phyloP scores from a whole-genome alignment of 1,140 invertebrate species.

The Patella vulgata region DNA sequence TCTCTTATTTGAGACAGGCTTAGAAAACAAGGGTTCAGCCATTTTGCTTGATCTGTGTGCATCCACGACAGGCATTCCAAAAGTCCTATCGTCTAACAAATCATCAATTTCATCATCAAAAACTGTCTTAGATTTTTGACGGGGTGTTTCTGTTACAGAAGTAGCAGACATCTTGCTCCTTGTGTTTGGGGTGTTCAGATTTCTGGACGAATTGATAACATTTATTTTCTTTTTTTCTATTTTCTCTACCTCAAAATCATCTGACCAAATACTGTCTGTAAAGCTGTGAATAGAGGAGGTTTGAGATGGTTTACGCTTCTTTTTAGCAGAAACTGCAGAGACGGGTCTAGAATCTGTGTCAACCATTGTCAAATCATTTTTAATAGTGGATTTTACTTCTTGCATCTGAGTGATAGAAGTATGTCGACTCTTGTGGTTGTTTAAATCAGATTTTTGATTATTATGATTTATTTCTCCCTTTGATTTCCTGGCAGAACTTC shows the following conservation, averaged over 20 bases:
- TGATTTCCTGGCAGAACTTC: neutral
- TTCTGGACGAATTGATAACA: constrained; percentile 18
- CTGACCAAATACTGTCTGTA: constrained; percentile 61
- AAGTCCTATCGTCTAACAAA: constrained; percentile 52
- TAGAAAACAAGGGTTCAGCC: constrained; percentile 14
- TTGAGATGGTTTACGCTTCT: constrained; percentile 41
- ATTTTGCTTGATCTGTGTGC: constrained; percentile 34
- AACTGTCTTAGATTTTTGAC: constrained; percentile 2
- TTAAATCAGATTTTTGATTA: constrained; percentile 22
- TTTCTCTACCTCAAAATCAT: constrained; percentile 44
- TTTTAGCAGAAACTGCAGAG: constrained; percentile 33
- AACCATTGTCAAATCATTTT: constrained; percentile 8
- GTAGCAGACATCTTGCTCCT: neutral
- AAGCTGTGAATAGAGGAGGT: constrained; percentile 53
- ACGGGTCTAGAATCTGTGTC: constrained; percentile 30
- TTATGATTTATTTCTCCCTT: constrained; percentile 19
- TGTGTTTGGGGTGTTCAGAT: constrained; percentile 11
- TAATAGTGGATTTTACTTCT: no score
- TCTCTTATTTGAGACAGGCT: constrained; percentile 19
- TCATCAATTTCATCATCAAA: constrained; percentile 46
- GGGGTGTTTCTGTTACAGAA: constrained; percentile 6
- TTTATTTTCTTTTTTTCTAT: constrained; percentile 36
- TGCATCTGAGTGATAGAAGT: no score
- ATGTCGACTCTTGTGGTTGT: constrained; percentile 13
- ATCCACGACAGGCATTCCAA: constrained; percentile 58